Evolutionary conservation across 2,113 vertebrate genomes (phyloP).

Genomic region (Isurus oxyrinchus): DNA sequence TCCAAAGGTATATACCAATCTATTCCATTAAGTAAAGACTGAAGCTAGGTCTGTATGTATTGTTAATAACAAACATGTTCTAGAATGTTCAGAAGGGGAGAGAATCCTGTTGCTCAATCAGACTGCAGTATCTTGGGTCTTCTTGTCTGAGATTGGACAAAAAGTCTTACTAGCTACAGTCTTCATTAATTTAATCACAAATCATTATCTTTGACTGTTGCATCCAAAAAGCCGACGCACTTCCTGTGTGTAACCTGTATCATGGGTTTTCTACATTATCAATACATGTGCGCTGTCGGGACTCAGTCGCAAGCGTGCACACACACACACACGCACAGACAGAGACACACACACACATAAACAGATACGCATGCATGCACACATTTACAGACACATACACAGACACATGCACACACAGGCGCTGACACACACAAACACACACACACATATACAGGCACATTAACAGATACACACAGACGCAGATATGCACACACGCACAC

Average conservation of each 20-base stretch:
- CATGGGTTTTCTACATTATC: background rate
- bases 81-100: background rate
- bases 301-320: background rate
- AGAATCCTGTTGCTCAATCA: background rate
- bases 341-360: background rate
- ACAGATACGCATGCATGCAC: background rate
- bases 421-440: no score
- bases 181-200: background rate
- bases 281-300: background rate
- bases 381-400: background rate
- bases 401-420: no score
- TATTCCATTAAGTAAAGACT: background rate
- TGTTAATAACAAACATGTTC: background rate
- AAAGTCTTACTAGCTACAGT: background rate
- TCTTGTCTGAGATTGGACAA: background rate
- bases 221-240: background rate
- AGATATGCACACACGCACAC: no score
- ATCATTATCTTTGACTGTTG: background rate
- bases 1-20: slow-evolving; percentile 51
- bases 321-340: background rate
- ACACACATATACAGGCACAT: no score
- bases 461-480: no score
- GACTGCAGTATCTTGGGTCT: background rate
- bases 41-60: background rate
- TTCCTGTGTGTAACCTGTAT: background rate